Evolutionary conservation across 2,797 vertebrate species (phyloP), one percentile per base, ranked within the genome.

Genomic region (Zonotrichia albicollis): DNA sequence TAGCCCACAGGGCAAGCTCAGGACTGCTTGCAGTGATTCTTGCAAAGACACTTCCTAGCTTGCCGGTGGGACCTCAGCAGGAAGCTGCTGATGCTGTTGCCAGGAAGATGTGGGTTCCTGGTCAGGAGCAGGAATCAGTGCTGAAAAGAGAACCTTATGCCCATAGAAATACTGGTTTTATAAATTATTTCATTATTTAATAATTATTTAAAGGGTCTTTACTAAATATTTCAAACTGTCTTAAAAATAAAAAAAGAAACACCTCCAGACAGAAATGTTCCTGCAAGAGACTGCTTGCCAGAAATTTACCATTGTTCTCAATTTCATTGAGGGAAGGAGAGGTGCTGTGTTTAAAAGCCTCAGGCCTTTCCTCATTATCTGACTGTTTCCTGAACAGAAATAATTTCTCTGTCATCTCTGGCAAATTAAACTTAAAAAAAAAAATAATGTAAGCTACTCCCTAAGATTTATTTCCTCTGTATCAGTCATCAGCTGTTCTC

Each of bases 351-450:
- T 93, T 85, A 80, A 92, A 89, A 87, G 34, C 46, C 32, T 53
- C 54, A 62, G 90, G 75, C 66, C 36, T 87, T 87, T 93, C 62
- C 65, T 83, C 58, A 72, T 90, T 75, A 77, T 54, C 36, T 80
- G 62, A 38, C 84, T 80, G 26, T 71, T 95, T 95, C 73, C 87
- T 36, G 48, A 91, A 32, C 65, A 94, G 84, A 73, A 90, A 77
- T 87, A 67, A 90, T 84, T 93, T 81, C 38, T 87, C 61, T 78
- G 46, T 54, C 72, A 87, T 68, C 30, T 77, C 53, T 90, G 61
- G 68, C 27, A 90, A 93, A 85, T 87, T 54, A 93, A 89, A 71
- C 3, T 9, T n/a, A 6, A 38, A 60, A 60, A 22, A 60, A 61
- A 66, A 68, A 13, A 11, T 9, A 74, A 67, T 2, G 16, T 27